These are phyloP conservation scores for Brachystomella parvula DNA, from an alignment of 1,140 invertebrate genomes.

Conservation along the genomic window DNA sequence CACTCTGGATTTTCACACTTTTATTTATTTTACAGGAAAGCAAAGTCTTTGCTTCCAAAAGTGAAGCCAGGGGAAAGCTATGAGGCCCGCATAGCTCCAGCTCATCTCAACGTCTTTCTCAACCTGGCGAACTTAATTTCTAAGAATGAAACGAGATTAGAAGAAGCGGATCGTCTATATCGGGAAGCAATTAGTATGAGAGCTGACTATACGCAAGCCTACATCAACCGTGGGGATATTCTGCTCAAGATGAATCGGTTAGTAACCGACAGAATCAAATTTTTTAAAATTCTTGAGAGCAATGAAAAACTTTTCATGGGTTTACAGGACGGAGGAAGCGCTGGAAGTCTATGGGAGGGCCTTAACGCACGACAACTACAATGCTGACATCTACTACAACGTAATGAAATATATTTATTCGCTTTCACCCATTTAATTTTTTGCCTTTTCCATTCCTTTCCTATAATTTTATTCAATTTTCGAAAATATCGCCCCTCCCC, in stretches of 20 bases:
- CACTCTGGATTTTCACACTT: background rate
- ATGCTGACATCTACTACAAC: constrained; percentile 97
- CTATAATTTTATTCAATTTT: no score
- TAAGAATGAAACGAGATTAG: constrained; percentile 78
- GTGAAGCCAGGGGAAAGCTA: constrained; percentile 87
- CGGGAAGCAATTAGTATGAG: constrained; percentile 93
- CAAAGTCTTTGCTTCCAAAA: constrained; percentile 80
- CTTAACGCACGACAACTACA: constrained; percentile 82
- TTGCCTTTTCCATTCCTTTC: no score
- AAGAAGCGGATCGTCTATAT: constrained; percentile 89
- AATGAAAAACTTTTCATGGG: background rate
- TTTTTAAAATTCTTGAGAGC: no score
- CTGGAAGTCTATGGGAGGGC: constrained; percentile 90
- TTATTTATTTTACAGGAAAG: constrained; percentile 44
- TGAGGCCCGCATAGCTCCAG: constrained; percentile 89
- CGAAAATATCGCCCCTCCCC: no score
- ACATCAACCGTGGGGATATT: constrained; percentile 93
- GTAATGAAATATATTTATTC: constrained; percentile 51
- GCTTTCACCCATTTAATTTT: background rate
- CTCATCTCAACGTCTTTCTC: constrained; percentile 91
- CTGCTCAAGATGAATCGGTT: constrained; percentile 82
- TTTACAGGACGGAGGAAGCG: constrained; percentile 73
- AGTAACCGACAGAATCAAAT: background rate
- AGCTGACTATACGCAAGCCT: constrained; percentile 92
- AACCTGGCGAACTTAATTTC: constrained; percentile 92